Conservation (phyloP, 2,888 invertebrate species). For the Dorcus parallelipipedus region DNA sequence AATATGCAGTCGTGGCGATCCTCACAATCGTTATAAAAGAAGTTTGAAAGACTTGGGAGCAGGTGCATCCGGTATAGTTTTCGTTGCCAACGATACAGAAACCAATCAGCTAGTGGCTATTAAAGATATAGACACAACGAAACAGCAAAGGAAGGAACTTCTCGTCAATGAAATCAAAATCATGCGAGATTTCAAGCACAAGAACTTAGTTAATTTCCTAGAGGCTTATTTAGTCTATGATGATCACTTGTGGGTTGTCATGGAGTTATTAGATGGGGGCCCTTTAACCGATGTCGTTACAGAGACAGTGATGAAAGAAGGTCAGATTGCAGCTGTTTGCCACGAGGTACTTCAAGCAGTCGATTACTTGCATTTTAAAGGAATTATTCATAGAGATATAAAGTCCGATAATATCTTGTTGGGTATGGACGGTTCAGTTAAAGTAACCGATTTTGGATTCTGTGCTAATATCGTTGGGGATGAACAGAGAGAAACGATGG, state of each 20-base stretch:
- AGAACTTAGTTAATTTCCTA: conserved; percentile 92
- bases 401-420: conserved; percentile 96
- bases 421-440: conserved; percentile 88
- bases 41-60: conserved; percentile 81
- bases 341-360: conserved; percentile 86
- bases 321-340: conserved; percentile 94
- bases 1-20: conserved; percentile 82
- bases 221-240: conserved; percentile 84
- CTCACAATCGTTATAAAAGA: conserved; percentile 74
- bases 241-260: conserved; percentile 93
- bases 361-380: conserved; percentile 82
- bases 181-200: conserved; percentile 86
- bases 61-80: conserved; percentile 91
- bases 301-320: conserved; percentile 95
- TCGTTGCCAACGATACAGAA: conserved; percentile 77
- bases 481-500: conserved; percentile 95
- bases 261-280: conserved; percentile 94
- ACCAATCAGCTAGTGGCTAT: conserved; percentile 82
- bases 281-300: conserved; percentile 96
- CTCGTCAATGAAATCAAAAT: conserved; percentile 93
- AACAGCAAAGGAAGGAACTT: conserved; percentile 93
- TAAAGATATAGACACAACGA: conserved; percentile 92
- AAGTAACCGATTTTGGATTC: conserved; percentile 96
- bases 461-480: conserved; percentile 95
- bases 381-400: conserved; percentile 92